These are phyloP conservation scores for Hirundo rustica DNA, from an alignment of 2,797 vertebrate genomes.

Conservation along the genomic window DNA sequence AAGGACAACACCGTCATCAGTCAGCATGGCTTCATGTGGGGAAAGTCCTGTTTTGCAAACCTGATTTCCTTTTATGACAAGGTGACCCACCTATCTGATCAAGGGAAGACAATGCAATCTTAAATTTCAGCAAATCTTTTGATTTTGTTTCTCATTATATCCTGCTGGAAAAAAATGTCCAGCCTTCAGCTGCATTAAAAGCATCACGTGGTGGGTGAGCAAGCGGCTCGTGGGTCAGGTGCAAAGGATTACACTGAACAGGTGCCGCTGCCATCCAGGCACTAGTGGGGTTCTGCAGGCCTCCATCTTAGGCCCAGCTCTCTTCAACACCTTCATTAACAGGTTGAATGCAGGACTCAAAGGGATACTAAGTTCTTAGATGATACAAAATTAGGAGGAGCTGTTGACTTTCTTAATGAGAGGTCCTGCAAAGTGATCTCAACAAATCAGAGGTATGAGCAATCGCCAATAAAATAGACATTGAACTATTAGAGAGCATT, in stretches of 20 bases:
- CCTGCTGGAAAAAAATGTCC: neutral
- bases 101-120: neutral
- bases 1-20: neutral
- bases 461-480: rapidly evolving
- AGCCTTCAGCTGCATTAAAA: neutral
- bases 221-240: rapidly evolving
- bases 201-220: neutral
- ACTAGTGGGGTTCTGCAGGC: too few relatives aligned
- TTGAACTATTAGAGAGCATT: neutral
- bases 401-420: neutral
- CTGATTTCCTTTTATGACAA: neutral
- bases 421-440: neutral
- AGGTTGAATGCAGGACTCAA: neutral
- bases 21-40: rapidly evolving
- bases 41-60: neutral
- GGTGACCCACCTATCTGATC: neutral
- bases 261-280: neutral
- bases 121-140: neutral
- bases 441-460: neutral
- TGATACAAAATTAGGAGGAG: neutral
- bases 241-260: neutral
- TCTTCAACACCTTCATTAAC: neutral
- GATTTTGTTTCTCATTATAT: neutral
- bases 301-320: too few relatives aligned
- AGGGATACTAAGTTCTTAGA: neutral